A percentile compares a stretch with the other conserved stretches of the same genome.
Evolutionary conservation across 2,888 invertebrate species (phyloP).

Genomic region (Rotaria macrura): DNA sequence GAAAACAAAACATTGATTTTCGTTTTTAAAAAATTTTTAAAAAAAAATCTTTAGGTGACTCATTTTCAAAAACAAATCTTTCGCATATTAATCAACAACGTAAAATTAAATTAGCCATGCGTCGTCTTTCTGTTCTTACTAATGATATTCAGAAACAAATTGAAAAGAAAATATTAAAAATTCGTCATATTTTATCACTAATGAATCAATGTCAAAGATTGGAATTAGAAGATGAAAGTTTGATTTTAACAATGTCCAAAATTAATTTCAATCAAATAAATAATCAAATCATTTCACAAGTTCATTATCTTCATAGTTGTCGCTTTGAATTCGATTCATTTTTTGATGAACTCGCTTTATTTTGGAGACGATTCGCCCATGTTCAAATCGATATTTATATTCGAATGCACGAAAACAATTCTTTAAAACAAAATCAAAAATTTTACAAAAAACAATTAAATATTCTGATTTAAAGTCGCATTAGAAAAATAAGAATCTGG

Average conservation of each 20-base stretch:
- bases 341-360: neutral
- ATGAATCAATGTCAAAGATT: neutral
- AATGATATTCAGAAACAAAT: neutral
- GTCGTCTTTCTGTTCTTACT: neutral
- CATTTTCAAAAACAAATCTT: neutral
- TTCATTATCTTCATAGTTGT: neutral
- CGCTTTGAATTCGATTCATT: neutral
- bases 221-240: neutral
- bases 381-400: slow-evolving; percentile 8
- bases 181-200: neutral
- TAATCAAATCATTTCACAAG: neutral
- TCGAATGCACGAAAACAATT: neutral
- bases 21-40: neutral
- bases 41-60: neutral
- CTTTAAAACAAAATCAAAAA: neutral
- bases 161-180: neutral
- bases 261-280: neutral
- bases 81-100: neutral
- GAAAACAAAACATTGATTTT: neutral
- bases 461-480: neutral
- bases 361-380: neutral
- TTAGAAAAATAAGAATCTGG: neutral
- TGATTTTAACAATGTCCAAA: neutral
- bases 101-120: neutral
- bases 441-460: neutral